Evolutionary conservation across 2,888 invertebrate genomes (phyloP), one percentile per base, ranked within the genome.

Genomic region (Flabesymbios commensalis): DNA sequence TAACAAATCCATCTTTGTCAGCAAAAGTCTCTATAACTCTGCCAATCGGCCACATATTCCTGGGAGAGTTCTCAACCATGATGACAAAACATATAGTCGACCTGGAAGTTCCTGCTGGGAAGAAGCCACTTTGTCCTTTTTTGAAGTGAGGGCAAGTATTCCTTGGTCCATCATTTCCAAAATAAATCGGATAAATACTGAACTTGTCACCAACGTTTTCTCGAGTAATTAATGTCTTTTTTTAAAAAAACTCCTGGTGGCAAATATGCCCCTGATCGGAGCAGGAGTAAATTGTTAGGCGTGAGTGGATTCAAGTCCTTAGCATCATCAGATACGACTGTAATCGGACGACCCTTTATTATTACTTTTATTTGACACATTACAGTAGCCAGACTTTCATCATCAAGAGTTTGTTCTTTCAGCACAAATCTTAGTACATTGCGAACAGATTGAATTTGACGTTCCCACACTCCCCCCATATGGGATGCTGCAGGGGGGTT

Each of bases 381-480:
- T 10, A 70, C 31, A 7, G 67, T 67, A 24, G 41, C 42, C 33
- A 69, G 60, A 7, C 49, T 29, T 17, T 67, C 56, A 10, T 56
- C 32, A 45, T 33, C 52, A 4, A 67, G n/a, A 7, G 28, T 45
- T 19, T 61, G 26, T 19, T 57, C 48, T 26, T 57, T 59, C 4
- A 67, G 39, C 5, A 59, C 52, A 33, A 63, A 64, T 28, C 49
- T 63, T 3, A 70, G 26, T 3, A 48, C 36, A 2, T 53, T 57
- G 51, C 67, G 65, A 10, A 64, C 59, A 2, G 63, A 24, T 17
- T 64, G 52, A 17, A 65, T 57, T 17, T 65, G 45, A 17, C 64
- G 39, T 47, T 69, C 64, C 64, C 65, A 69, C 32, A 58, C 68
- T 36, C 67, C 71, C 4, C 67, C 67, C 43, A 56, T 70, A 65